Base-by-base conservation (phyloP, 2,797 vertebrate species). In the Somateria mollissima region DNA sequence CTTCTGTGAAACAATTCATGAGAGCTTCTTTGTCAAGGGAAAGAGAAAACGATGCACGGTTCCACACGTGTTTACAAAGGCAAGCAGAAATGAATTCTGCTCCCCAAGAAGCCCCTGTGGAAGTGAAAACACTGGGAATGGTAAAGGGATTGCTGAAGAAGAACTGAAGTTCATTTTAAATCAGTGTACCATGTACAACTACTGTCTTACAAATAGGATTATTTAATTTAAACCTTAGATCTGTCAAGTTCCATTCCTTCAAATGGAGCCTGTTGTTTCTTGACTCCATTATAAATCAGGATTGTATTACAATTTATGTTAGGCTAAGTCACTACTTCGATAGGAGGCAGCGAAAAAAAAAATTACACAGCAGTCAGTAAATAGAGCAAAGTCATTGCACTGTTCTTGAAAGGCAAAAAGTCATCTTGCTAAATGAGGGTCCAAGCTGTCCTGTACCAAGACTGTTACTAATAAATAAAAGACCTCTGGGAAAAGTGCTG, bases 401-500 rank as follows among this genome's bases (percentile, higher is more conserved):
- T 84, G 92, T 74, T 97, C 91, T 93, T 89, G 97, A 98, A 97
- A 98, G 97, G 97, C 98, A 98, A 98, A 97, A 98, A 98, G 98
- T 97, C 98, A 97, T 98, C 97, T 95, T 97, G 97, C 97, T 98
- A 98, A 98, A 98, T 97, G 97, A 98, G 98, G 97, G 98, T 97
- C 97, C 79, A 70, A 96, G 97, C 97, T 97, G 96, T 97, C 97
- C 97, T 98, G 97, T 96, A 97, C 96, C 95, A 97, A 98, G 98
- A 97, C 97, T 97, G 97, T 93, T 98, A 97, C 98, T 98, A 98
- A 98, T 98, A 98, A 99, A 98, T 98, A 98, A 98, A 98, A 98
- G 98, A 98, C 97, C 98, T 97, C 97, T 97, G 98, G 98, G 98
- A 98, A 99, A 99, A 99, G 97, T 98, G 98, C 99, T 99, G 99